Conservation (phyloP, 2,888 invertebrate species). For the Mythimna lalbum region DNA sequence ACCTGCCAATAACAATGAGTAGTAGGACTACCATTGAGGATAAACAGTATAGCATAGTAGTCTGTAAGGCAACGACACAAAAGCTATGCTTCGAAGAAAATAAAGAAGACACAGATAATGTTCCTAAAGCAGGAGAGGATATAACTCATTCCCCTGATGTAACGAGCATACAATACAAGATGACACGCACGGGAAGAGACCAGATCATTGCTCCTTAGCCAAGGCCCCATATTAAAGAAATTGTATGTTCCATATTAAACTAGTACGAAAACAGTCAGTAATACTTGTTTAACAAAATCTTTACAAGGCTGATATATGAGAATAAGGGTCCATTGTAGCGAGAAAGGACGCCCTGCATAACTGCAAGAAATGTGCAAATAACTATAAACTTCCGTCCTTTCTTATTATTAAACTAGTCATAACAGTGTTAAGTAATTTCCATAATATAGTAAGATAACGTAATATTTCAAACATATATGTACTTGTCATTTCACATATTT, state of each 20-base stretch:
- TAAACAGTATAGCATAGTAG: neutral
- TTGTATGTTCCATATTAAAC: constrained; percentile 33
- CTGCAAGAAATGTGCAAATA: constrained; percentile 1
- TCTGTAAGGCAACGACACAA: neutral
- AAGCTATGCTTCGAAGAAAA: neutral
- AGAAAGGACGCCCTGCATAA: neutral
- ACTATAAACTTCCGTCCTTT: constrained; percentile 5
- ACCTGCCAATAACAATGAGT: neutral
- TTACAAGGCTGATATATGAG: constrained; percentile 62
- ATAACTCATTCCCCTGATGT: constrained; percentile 20
- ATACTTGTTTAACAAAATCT: constrained; percentile 64
- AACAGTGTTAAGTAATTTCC: constrained; percentile 25
- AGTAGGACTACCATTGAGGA: neutral
- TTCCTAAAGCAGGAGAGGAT: constrained; percentile 26
- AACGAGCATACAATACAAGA: constrained; percentile 14
- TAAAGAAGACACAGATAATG: constrained; percentile 16
- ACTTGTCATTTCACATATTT: constrained; percentile 9
- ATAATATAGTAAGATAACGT: constrained; percentile 11
- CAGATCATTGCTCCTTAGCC: constrained; percentile 9
- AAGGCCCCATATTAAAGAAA: constrained; percentile 28
- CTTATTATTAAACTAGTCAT: constrained; percentile 2
- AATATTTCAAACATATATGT: constrained; percentile 9
- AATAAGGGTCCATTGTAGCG: constrained; percentile 43
- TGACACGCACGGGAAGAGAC: constrained; percentile 23
- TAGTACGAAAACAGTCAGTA: constrained; percentile 55